Conservation (phyloP, 2,113 vertebrate genomes). For the Tor tambroides region DNA sequence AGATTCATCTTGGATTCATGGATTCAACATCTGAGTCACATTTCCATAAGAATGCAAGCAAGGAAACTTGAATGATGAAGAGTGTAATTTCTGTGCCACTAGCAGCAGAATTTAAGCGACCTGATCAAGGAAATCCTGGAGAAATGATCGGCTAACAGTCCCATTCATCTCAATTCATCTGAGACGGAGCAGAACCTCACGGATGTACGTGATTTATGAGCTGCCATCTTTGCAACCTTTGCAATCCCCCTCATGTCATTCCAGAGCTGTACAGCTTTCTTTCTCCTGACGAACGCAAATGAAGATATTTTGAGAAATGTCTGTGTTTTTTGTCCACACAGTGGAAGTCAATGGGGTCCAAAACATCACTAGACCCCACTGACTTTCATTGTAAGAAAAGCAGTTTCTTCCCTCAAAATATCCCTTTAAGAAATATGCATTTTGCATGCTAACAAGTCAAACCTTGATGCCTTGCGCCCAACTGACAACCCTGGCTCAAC, state of each 20-base stretch:
- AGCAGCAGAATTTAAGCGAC: neutral
- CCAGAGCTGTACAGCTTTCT: neutral
- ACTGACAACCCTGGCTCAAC: neutral
- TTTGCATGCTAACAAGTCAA: neutral
- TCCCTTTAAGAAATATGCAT: neutral
- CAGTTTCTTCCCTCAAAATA: neutral
- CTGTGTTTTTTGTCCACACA: neutral
- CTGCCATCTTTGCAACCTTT: neutral
- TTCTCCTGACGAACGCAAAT: neutral
- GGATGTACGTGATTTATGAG: neutral
- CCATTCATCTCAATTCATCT: neutral
- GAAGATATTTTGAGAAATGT: neutral
- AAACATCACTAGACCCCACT: neutral
- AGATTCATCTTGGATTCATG: slow-evolving; percentile 15
- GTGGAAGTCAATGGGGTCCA: neutral
- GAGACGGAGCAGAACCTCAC: neutral
- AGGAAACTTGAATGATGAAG: neutral
- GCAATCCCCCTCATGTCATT: neutral
- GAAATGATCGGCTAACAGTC: neutral
- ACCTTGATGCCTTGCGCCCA: neutral
- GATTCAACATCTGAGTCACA: neutral
- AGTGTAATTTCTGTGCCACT: neutral
- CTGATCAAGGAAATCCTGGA: neutral
- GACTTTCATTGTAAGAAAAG: neutral
- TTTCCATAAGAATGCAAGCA: slow-evolving; percentile 3